Evolutionary conservation across 2,888 invertebrate species (phyloP), one percentile per base, ranked within the genome.

Genomic region (Nematopogon swammerdamellus): DNA sequence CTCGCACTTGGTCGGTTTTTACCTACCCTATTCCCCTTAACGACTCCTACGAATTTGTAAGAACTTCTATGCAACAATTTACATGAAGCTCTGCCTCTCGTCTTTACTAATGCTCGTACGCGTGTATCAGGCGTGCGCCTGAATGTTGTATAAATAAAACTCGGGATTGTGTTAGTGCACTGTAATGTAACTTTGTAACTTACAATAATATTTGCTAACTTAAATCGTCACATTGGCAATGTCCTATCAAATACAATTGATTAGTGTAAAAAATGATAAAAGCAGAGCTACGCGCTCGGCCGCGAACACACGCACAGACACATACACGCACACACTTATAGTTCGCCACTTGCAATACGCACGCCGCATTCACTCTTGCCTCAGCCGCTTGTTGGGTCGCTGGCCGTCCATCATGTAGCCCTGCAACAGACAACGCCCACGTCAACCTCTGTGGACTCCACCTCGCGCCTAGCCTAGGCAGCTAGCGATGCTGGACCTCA

Each of bases 401-500:
- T 79, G 79, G 2, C 79, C 79, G 66, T 79, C 77, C 64, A 71
- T 74, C 75, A 79, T 76, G 67, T 74, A 77, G 29, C 74, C 75
- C 68, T 76, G 72, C 54, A 36, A 36, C 36, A 36, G 4, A 6
- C 25, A 25, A 4, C 25, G 4, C 10, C 25, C 5, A n/a, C n/a
- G n/a, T n/a, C n/a, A n/a, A n/a, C n/a, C n/a, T n/a, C n/a, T n/a
- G n/a, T n/a, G n/a, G n/a, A n/a, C n/a, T n/a, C n/a, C n/a, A n/a
- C n/a, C n/a, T n/a, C n/a, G n/a, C n/a, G n/a, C n/a, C n/a, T n/a
- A n/a, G n/a, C n/a, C n/a, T n/a, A n/a, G n/a, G n/a, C n/a, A n/a
- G n/a, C n/a, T n/a, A n/a, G n/a, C n/a, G n/a, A n/a, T n/a, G n/a
- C n/a, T n/a, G n/a, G n/a, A n/a, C n/a, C n/a, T n/a, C n/a, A n/a